These are phyloP conservation scores for Gryllus bimaculatus DNA, from an alignment of 1,140 invertebrate genomes.

Conservation along the genomic window DNA sequence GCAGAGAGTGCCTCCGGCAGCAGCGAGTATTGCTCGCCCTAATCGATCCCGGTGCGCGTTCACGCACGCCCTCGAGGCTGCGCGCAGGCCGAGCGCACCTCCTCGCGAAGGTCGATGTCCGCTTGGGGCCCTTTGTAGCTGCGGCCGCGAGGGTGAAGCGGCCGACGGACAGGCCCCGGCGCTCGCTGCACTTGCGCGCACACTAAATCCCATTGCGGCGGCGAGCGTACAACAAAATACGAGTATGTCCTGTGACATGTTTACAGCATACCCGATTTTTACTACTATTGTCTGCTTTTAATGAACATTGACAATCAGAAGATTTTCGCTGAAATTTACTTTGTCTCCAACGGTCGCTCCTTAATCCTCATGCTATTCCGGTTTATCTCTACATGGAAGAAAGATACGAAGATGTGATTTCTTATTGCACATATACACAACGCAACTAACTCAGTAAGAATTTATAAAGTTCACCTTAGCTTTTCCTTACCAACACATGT, in stretches of 20 bases:
- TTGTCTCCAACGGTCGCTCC: no score
- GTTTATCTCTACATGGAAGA: no score
- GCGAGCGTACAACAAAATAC: not conserved
- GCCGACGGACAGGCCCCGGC: not conserved
- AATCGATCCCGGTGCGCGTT: not conserved
- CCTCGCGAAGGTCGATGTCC: constrained; percentile 2
- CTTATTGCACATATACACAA: no score
- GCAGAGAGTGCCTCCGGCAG: no score
- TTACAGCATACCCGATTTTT: not conserved
- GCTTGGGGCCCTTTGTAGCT: not conserved
- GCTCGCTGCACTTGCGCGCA: not conserved
- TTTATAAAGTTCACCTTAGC: no score
- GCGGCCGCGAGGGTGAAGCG: not conserved
- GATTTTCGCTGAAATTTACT: no score
- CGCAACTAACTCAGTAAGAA: no score
- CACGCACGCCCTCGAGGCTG: not conserved
- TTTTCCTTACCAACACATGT: no score
- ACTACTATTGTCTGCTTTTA: not conserved
- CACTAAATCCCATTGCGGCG: not conserved
- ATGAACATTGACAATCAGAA: no score
- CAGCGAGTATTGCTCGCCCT: not conserved
- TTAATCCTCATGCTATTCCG: no score
- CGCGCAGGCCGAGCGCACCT: no score
- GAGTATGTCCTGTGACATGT: not conserved
- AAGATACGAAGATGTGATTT: no score